A percentile compares a stretch with the other conserved stretches of the same genome.
phyloP scores from a whole-genome alignment of 2,113 vertebrate genomes.

The Orientallactaga bullata region DNA sequence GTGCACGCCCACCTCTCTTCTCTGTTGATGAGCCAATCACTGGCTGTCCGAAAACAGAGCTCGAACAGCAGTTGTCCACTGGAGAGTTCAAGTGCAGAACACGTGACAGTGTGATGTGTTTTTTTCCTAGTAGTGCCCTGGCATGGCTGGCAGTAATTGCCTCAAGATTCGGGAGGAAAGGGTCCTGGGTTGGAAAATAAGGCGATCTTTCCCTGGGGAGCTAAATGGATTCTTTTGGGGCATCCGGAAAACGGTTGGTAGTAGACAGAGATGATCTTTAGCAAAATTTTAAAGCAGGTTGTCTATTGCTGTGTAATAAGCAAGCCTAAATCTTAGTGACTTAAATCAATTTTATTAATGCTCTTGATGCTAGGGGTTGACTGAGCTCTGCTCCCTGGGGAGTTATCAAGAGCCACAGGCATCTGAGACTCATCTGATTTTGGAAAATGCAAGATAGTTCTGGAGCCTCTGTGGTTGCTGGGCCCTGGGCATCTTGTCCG shows the following conservation, averaged over 20 bases:
- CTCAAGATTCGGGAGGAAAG: background rate
- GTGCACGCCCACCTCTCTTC: background rate
- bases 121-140: background rate
- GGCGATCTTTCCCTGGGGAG: background rate
- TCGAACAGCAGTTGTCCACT: constrained; percentile 19
- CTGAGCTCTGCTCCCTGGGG: background rate
- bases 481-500: background rate
- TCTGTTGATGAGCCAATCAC: constrained; percentile 53
- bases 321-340: background rate
- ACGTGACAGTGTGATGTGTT: background rate
- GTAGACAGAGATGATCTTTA: background rate
- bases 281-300: background rate
- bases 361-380: background rate
- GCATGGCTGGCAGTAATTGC: background rate
- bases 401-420: background rate
- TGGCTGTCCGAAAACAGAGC: constrained; percentile 8
- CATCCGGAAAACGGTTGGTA: background rate
- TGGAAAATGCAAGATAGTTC: background rate
- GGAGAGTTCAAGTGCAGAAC: background rate
- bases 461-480: background rate
- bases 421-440: constrained; percentile 2
- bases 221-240: background rate
- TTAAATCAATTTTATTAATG: background rate
- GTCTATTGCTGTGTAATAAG: background rate
- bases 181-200: background rate